phyloP scores from a whole-genome alignment of 2,113 vertebrate species.

The Passer domesticus region DNA sequence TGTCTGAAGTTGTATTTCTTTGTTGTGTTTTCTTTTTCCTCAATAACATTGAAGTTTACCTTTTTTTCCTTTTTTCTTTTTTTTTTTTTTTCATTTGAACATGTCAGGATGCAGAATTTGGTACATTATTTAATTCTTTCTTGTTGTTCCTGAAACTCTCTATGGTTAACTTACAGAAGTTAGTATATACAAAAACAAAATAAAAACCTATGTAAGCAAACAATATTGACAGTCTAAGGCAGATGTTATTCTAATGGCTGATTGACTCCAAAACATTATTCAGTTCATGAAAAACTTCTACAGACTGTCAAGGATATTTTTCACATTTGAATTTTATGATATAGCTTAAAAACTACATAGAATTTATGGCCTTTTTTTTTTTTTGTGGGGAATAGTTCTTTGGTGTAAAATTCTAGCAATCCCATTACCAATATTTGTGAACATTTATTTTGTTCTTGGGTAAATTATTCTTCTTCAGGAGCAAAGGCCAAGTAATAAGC shows the following conservation, averaged over 20 bases:
- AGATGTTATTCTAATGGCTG: neutral
- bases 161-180: neutral
- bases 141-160: neutral
- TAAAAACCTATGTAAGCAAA: neutral
- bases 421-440: neutral
- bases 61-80: accelerated
- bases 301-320: neutral
- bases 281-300: neutral
- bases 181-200: neutral
- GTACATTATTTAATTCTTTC: neutral
- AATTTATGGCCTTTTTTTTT: neutral
- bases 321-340: neutral
- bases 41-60: neutral
- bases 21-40: neutral
- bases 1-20: neutral
- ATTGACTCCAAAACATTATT: neutral
- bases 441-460: neutral
- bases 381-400: neutral
- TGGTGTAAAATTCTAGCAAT: neutral
- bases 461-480: neutral
- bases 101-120: neutral
- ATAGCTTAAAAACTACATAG: neutral
- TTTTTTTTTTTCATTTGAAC: neutral
- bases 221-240: neutral
- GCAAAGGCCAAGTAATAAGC: neutral